Evolutionary conservation across 2,113 vertebrate genomes (phyloP).

Genomic region (Eidolon helvum): DNA sequence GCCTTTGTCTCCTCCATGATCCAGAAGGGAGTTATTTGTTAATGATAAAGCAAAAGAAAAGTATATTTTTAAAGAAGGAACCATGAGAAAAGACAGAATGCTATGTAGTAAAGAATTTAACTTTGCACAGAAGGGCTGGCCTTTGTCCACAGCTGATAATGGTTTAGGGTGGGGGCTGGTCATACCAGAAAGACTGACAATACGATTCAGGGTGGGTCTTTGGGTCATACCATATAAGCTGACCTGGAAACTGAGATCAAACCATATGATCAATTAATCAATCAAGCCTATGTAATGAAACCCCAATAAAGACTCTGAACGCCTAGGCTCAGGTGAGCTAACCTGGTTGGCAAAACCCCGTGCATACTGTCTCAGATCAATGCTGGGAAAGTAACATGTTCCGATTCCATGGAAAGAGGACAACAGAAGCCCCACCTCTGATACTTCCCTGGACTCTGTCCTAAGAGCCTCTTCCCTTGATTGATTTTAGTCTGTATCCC

Average conservation of each 20-base stretch:
- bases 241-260: background rate
- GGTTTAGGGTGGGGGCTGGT: background rate
- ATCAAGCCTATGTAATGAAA: background rate
- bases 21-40: background rate
- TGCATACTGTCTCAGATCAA: accelerated
- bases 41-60: background rate
- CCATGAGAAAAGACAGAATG: background rate
- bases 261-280: background rate
- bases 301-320: background rate
- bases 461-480: background rate
- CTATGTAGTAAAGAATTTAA: background rate
- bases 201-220: background rate
- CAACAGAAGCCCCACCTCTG: background rate
- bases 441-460: background rate
- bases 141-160: background rate
- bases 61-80: background rate
- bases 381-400: background rate
- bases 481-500: background rate
- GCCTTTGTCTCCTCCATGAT: background rate
- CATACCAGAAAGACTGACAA: background rate
- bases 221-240: background rate
- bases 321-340: background rate
- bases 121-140: background rate
- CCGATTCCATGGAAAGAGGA: background rate
- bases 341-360: background rate